Percentiles rank a stretch among this genome's conserved stretches.
Conservation (phyloP, 2,113 vertebrate genomes). For the Paralichthys olivaceus region DNA sequence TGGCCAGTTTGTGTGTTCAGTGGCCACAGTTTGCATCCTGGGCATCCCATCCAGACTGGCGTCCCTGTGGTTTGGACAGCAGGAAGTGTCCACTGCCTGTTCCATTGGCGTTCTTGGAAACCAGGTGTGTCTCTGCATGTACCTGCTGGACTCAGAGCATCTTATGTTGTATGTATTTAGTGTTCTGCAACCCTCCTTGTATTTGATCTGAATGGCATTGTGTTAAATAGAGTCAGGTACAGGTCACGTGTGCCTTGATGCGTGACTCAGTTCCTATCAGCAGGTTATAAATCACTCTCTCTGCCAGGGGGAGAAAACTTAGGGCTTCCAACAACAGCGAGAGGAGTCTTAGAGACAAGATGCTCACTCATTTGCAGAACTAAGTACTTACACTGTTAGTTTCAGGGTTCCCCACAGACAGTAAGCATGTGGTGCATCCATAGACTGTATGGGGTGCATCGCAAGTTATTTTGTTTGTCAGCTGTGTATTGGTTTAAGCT, state of each 20-base stretch:
- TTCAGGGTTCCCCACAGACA: neutral
- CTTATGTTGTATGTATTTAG: neutral
- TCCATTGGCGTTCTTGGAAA: slow-evolving; percentile 90
- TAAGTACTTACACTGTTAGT: neutral
- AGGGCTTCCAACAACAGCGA: neutral
- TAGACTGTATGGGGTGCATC: neutral
- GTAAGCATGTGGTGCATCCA: neutral
- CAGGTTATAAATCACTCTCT: neutral
- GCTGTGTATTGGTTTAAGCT: neutral
- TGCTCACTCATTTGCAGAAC: neutral
- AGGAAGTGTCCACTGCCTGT: slow-evolving; percentile 89
- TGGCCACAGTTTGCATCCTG: slow-evolving; percentile 88
- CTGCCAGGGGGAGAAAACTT: neutral
- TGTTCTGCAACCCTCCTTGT: neutral
- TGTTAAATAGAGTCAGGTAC: neutral
- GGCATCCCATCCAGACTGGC: slow-evolving; percentile 89
- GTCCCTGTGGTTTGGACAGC: slow-evolving; percentile 88
- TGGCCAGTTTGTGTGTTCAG: slow-evolving; percentile 86
- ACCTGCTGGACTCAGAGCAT: slow-evolving; percentile 8
- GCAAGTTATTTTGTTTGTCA: neutral
- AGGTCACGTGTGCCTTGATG: neutral
- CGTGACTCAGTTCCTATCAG: slow-evolving; percentile 7
- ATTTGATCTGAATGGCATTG: neutral
- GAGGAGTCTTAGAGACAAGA: slow-evolving; percentile 7
- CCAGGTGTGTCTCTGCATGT: slow-evolving; percentile 83